A percentile compares a stretch with the other conserved stretches of the same genome.
These are phyloP conservation scores for Labeo catla DNA, from an alignment of 2,113 vertebrate genomes.

Conservation along the genomic window DNA sequence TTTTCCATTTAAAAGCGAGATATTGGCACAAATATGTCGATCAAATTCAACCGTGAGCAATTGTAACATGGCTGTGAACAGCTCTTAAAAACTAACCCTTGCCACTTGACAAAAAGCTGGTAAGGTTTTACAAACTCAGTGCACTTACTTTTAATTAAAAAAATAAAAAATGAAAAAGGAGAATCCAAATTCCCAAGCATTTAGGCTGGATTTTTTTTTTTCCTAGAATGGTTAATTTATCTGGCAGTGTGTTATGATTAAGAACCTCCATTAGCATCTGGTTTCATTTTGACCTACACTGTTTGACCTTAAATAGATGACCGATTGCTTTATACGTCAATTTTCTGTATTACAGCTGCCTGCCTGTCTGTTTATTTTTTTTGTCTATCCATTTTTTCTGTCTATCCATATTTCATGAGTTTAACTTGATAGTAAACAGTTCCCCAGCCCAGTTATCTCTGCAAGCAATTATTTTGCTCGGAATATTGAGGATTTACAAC, in stretches of 20 bases:
- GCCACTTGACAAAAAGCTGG: background rate
- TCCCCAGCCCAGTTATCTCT: conserved; percentile 2
- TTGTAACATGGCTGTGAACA: conserved; percentile 15
- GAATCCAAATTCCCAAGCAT: background rate
- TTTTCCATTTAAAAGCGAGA: conserved; percentile 3
- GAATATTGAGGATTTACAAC: background rate
- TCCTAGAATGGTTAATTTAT: background rate
- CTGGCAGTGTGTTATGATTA: background rate
- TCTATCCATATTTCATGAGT: background rate
- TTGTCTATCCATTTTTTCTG: background rate
- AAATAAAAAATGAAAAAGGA: background rate
- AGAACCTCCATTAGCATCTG: background rate
- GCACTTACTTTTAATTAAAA: background rate
- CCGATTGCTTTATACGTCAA: background rate
- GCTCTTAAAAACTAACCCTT: background rate
- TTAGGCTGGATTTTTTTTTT: background rate
- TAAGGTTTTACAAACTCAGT: background rate
- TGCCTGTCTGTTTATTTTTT: background rate
- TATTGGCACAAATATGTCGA: background rate
- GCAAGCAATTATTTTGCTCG: background rate
- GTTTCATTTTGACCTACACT: background rate
- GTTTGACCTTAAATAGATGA: background rate
- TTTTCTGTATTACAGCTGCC: background rate
- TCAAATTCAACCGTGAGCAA: background rate
- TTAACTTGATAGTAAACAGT: background rate